Percentiles rank a stretch among this genome's conserved stretches.
Evolutionary conservation across 2,888 invertebrate genomes (phyloP).

Genomic region (Pollenia labialis): DNA sequence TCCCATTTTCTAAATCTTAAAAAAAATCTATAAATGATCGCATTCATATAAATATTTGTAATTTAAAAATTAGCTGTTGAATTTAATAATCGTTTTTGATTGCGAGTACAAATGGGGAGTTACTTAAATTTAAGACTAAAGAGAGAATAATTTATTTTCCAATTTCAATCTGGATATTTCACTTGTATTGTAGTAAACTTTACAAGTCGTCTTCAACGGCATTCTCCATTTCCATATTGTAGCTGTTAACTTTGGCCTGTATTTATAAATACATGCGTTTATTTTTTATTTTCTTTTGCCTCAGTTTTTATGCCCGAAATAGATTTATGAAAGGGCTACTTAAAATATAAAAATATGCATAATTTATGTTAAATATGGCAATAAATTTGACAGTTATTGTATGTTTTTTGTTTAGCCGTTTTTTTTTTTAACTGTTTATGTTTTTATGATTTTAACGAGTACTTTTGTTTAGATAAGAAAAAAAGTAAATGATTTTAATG

Average conservation of each 20-base stretch:
- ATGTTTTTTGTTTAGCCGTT: conserved; percentile 51
- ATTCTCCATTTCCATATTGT: neutral
- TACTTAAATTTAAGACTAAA: too few relatives aligned
- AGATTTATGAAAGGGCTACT: conserved; percentile 71
- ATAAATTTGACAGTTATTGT: conserved; percentile 78
- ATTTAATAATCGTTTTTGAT: too few relatives aligned
- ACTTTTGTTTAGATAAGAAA: conserved; percentile 10
- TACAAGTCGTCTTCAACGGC: neutral
- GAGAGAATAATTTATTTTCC: too few relatives aligned
- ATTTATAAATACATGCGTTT: conserved; percentile 10
- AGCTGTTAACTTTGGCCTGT: neutral
- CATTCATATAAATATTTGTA: too few relatives aligned
- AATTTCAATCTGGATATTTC: neutral
- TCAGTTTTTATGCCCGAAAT: conserved; percentile 45
- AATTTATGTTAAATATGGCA: conserved; percentile 81
- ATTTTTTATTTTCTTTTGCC: neutral
- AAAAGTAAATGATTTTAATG: neutral
- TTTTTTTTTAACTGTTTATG: conserved; percentile 16
- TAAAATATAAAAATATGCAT: conserved; percentile 75
- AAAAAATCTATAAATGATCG: too few relatives aligned
- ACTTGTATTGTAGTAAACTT: neutral
- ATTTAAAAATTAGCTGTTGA: too few relatives aligned
- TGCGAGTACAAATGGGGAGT: too few relatives aligned
- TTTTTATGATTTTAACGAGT: conserved; percentile 54
- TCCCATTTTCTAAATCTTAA: too few relatives aligned